phyloP scores from a whole-genome alignment of 2,113 vertebrate genomes.

The Paedocypris sp. region DNA sequence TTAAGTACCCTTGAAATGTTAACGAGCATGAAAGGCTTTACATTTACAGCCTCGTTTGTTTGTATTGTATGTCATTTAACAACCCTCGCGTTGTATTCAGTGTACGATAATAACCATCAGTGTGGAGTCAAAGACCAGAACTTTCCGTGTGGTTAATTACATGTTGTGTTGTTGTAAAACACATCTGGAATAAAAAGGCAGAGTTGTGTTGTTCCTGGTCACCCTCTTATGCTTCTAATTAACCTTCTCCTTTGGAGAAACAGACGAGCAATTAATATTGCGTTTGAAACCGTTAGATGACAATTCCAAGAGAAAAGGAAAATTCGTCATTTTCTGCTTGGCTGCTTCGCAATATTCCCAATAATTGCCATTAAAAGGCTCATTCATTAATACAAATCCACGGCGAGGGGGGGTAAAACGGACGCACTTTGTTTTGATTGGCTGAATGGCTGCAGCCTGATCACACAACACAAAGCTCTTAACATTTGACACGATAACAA shows the following conservation, averaged over 20 bases:
- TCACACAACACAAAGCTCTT: constrained; percentile 1
- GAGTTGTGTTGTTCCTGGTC: not conserved
- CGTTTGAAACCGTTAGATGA: constrained; percentile 43
- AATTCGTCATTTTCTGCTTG: constrained; percentile 44
- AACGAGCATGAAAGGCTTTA: too few relatives aligned
- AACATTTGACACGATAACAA: constrained; percentile 1
- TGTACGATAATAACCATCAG: not conserved
- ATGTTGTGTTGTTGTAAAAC: not conserved
- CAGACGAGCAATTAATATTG: constrained; percentile 39
- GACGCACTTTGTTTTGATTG: constrained; percentile 25
- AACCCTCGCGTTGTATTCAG: not conserved
- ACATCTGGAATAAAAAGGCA: not conserved
- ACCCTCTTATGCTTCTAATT: constrained; percentile 31
- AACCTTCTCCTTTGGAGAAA: constrained; percentile 32
- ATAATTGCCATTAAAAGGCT: constrained; percentile 46
- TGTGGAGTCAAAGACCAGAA: constrained; percentile 4
- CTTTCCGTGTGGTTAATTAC: constrained; percentile 1
- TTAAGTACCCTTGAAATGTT: too few relatives aligned
- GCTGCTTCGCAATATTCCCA: constrained; percentile 32
- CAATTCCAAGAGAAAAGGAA: constrained; percentile 36
- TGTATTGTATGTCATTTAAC: too few relatives aligned
- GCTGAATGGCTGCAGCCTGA: constrained; percentile 23
- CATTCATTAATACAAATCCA: constrained; percentile 43
- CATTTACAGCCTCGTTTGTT: too few relatives aligned
- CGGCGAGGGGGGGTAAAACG: too few relatives aligned